Base-by-base conservation (phyloP, 2,113 vertebrate species). In the Amazona vittata region DNA sequence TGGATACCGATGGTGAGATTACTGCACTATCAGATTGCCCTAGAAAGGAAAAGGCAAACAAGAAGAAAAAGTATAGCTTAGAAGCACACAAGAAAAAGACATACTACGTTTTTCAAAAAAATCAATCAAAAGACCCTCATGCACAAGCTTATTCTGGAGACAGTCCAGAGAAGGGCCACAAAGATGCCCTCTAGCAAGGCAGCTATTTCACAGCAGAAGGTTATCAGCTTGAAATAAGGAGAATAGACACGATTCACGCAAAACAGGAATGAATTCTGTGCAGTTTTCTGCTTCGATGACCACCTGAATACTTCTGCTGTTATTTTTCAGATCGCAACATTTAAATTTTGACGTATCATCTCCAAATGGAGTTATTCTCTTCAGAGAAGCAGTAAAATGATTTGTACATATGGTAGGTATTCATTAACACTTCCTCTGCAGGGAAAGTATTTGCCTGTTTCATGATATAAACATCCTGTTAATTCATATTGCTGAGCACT, bases 331-430 rank as follows among this genome's bases (percentile, higher is more conserved):
- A 89, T 97, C 95, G 1, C 97, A 98, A 46, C 95, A 83, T 95
- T 97, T 97, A 93, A 98, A 97, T 97, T 98, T 98, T 92, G 98
- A 98, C 94, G 96, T 97, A 35, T 98, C 96, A 29, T 98, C 98
- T 94, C 98, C 98, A 93, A 98, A 98, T 64, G 96, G 98, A 96
- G 98, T 98, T 96, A 94, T 98, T 67, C 97, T 98, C 89, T 98
- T 98, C 97, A 97, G 98, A 96, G 98, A 97, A 96, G 96, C 96
- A 98, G 98, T 91, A 96, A 98, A 97, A 97, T 97, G 96, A 96
- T 97, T 92, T 98, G 96, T 94, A 96, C 96, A 0, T 97, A 98
- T 6, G 95, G 97, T 97, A 95, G 96, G 94, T 97, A 86, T 94
- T 75, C 71, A 77, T 94, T 96, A 79, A 70, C 31, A 47, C 91